phyloP scores from a whole-genome alignment of 2,797 vertebrate species.

The Molossus molossus region DNA sequence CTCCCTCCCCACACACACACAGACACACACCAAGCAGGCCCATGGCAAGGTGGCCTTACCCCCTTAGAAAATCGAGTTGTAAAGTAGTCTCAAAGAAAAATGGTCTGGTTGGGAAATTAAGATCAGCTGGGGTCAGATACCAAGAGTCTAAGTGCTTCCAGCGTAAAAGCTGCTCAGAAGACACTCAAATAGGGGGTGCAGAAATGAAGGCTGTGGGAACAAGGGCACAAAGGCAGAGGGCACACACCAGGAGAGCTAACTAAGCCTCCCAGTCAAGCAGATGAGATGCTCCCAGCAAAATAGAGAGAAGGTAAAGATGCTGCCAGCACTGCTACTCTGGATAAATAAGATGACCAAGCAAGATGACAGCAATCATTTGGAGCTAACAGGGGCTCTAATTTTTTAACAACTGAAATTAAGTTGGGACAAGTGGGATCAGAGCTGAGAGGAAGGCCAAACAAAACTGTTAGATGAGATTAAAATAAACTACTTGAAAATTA shows the following conservation, averaged over 20 bases:
- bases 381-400: neutral
- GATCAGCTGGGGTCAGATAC: neutral
- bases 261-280: neutral
- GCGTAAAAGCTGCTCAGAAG: neutral
- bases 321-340: neutral
- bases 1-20: no score
- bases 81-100: neutral
- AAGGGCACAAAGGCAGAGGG: neutral
- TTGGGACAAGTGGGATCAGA: neutral
- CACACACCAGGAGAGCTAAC: neutral
- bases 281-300: neutral
- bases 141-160: neutral
- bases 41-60: neutral
- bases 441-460: neutral
- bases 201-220: neutral
- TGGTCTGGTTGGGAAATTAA: neutral
- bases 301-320: neutral
- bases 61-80: neutral
- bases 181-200: neutral
- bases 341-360: neutral
- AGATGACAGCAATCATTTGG: neutral
- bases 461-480: neutral
- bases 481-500: conserved; percentile 26
- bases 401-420: neutral
- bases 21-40: neutral